Conservation (phyloP, 2,797 vertebrate species). For the Cynopterus sphinx region DNA sequence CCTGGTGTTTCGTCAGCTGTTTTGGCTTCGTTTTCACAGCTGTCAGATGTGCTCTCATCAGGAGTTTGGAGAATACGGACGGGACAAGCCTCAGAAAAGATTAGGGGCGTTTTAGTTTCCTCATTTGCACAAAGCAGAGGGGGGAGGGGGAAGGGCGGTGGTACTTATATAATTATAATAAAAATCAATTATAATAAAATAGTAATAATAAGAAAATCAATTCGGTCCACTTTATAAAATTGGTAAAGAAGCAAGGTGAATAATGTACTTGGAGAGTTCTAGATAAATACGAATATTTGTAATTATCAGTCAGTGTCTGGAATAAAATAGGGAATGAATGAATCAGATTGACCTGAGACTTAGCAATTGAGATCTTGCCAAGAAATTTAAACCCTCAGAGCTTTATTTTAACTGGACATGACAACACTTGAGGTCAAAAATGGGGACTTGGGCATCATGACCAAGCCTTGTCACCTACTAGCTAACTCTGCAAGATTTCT, state of each 20-base stretch:
- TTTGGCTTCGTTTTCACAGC: not conserved
- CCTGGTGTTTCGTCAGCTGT: fast-evolving
- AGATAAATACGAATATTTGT: not conserved
- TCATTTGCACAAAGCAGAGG: not conserved
- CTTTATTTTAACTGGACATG: not conserved
- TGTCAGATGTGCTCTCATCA: not conserved
- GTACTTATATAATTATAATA: not conserved
- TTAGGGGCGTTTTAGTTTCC: not conserved
- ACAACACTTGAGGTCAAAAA: not conserved
- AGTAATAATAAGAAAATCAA: not conserved
- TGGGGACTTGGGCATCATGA: not conserved
- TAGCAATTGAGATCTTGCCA: not conserved
- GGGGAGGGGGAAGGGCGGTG: not conserved
- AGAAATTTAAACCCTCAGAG: not conserved
- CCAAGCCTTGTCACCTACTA: not conserved
- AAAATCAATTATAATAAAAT: not conserved
- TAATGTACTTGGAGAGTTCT: not conserved
- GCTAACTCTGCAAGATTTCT: not conserved
- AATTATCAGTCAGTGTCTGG: not conserved
- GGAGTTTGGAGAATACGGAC: not conserved
- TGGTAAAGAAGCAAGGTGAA: not conserved
- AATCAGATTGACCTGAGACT: not conserved
- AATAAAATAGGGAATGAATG: not conserved
- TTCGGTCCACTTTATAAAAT: not conserved
- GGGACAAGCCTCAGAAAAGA: not conserved